Base-by-base conservation (phyloP, 2,888 invertebrate genomes). In the Vesta saturnalis region DNA sequence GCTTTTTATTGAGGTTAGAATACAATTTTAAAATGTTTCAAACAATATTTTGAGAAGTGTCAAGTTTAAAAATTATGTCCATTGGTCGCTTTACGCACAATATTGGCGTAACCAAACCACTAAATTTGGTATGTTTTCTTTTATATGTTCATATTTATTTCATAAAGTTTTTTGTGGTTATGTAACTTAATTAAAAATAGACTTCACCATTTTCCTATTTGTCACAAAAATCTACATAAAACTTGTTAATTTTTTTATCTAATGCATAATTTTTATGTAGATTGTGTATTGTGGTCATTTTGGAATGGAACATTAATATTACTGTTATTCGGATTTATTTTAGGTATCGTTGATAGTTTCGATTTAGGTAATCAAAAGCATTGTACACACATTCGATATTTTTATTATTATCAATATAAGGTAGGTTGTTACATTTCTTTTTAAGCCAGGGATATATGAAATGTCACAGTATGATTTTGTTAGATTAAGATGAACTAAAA, bases 311-410 rank as follows among this genome's bases (percentile, higher is more conserved):
- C 73, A 18, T 60, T 73, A 21, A 30, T 72, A 19, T 23, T 72
- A 58, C 65, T 73, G 52, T 55, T 73, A 15, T 74, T 62, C 60
- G 72, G 70, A 64, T 75, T 75, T 60, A 55, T 74, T 49, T 64
- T 67, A 55, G 75, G 75, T 12, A 54, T 74, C 60, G 46, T 71
- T 19, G 73, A 72, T 62, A 65, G 70, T 64, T 70, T 72, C 62
- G 62, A 63, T 19, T 43, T 67, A 52, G 67, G 57, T 23, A 64
- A n/a, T n/a, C n/a, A n/a, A n/a, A n/a, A n/a, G 30, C 52, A 16
- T 19, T 43, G 18, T 18, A 39, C 39, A 39, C 39, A 39, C 8
- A n/a, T n/a, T 39, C 2, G 8, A 8, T 6, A 52, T 49, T 14
- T 6, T 8, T 14, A 47, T 8, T 54, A 39, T 54, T 63, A 56